phyloP scores from a whole-genome alignment of 2,797 vertebrate species.

The Falco naumanni region DNA sequence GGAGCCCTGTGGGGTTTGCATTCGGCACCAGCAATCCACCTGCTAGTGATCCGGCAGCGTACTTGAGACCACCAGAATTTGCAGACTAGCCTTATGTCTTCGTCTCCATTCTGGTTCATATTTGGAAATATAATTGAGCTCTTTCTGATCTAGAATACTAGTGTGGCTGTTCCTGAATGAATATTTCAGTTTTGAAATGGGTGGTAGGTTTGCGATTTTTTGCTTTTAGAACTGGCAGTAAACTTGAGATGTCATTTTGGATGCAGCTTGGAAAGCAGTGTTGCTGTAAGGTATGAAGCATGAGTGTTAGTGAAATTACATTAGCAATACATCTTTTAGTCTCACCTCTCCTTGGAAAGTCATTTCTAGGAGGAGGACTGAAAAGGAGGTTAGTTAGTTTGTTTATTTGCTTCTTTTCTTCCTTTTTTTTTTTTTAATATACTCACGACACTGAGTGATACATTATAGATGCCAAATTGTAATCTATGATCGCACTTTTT shows the following conservation, averaged over 20 bases:
- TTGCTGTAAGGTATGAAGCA: not conserved
- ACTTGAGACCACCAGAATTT: not conserved
- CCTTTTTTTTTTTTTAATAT: not conserved
- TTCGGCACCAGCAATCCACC: not conserved
- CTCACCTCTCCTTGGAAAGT: not conserved
- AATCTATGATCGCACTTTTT: not conserved
- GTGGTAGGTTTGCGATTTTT: not conserved
- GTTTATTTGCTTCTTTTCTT: not conserved
- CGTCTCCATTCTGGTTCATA: not conserved
- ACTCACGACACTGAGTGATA: not conserved
- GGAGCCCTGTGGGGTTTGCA: not conserved
- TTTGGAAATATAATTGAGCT: not conserved
- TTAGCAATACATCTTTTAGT: not conserved
- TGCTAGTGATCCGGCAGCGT: not conserved
- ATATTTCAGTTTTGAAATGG: conserved; percentile 1
- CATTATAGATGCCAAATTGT: not conserved
- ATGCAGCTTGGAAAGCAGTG: not conserved
- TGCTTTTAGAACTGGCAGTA: not conserved
- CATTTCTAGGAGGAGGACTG: not conserved
- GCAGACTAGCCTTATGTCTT: not conserved
- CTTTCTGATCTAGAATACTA: not conserved
- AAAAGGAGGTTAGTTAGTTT: not conserved
- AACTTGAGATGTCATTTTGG: not conserved
- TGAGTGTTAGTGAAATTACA: not conserved
- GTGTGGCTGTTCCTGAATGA: not conserved